Evolutionary conservation across 2,797 vertebrate species (phyloP).

Genomic region (Acanthurus leucopareius): DNA sequence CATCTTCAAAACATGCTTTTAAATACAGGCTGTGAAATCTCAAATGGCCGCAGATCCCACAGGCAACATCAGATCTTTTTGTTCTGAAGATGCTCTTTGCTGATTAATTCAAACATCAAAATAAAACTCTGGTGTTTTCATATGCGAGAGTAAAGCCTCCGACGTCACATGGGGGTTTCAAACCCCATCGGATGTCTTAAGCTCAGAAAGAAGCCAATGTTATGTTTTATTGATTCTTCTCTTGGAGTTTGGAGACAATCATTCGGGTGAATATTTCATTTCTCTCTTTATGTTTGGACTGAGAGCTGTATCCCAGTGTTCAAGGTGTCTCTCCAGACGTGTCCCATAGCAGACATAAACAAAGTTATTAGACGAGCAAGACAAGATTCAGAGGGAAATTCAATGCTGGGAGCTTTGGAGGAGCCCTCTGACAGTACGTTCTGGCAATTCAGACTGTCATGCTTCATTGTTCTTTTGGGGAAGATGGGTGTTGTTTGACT

Average conservation of each 20-base stretch:
- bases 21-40: slow-evolving; percentile 80
- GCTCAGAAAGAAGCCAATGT: slow-evolving; percentile 74
- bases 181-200: slow-evolving; percentile 82
- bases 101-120: slow-evolving; percentile 88
- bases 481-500: slow-evolving; percentile 67
- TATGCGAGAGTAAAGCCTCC: slow-evolving; percentile 71
- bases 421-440: slow-evolving; percentile 66
- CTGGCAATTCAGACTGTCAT: slow-evolving; percentile 71
- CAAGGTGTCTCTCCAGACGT: slow-evolving; percentile 78
- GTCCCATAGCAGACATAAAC: slow-evolving; percentile 80
- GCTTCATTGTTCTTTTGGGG: slow-evolving; percentile 70
- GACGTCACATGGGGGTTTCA: slow-evolving; percentile 75
- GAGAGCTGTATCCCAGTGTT: slow-evolving; percentile 73
- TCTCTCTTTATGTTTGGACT: slow-evolving; percentile 77
- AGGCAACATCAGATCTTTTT: slow-evolving; percentile 84
- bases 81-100: slow-evolving; percentile 80
- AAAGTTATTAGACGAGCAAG: slow-evolving; percentile 80
- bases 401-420: slow-evolving; percentile 54
- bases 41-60: slow-evolving; percentile 79
- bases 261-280: slow-evolving; percentile 82
- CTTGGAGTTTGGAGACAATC: slow-evolving; percentile 83
- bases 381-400: slow-evolving; percentile 68
- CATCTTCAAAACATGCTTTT: slow-evolving; percentile 81
- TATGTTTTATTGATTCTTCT: slow-evolving; percentile 87
- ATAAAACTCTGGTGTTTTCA: slow-evolving; percentile 81